phyloP scores from a whole-genome alignment of 2,797 vertebrate species.

The Rhinatrema bivittatum region DNA sequence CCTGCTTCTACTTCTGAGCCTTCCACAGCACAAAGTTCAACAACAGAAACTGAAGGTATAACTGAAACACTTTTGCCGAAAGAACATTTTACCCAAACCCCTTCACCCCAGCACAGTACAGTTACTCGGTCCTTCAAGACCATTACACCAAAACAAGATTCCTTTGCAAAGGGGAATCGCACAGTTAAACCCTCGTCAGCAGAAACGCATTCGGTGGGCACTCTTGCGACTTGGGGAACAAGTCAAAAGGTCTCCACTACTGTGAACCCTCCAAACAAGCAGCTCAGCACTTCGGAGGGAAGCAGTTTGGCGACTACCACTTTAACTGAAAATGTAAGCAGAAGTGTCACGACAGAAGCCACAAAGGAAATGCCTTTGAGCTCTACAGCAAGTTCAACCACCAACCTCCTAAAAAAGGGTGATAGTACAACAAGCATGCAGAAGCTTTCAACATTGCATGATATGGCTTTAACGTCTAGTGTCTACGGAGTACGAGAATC shows the following conservation, averaged over 20 bases:
- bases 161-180: no score
- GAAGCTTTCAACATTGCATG: background rate
- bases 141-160: constrained; percentile 19
- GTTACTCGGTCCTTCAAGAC: constrained; percentile 6
- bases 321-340: no score
- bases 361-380: no score
- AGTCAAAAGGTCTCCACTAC: no score
- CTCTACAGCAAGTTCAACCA: constrained; percentile 8
- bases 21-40: background rate
- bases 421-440: background rate
- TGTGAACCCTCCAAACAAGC: no score
- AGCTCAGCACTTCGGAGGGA: no score
- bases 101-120: constrained; percentile 4
- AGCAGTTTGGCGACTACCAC: no score
- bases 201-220: no score
- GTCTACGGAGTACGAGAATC: constrained; percentile 12
- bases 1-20: constrained; percentile 13
- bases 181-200: no score
- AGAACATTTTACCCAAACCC: background rate
- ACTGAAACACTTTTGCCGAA: background rate
- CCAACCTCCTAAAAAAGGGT: no score
- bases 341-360: no score
- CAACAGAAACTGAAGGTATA: constrained; percentile 8
- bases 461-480: background rate
- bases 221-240: no score